Conservation (phyloP, 2,888 invertebrate genomes). For the Oscheius onirici region DNA sequence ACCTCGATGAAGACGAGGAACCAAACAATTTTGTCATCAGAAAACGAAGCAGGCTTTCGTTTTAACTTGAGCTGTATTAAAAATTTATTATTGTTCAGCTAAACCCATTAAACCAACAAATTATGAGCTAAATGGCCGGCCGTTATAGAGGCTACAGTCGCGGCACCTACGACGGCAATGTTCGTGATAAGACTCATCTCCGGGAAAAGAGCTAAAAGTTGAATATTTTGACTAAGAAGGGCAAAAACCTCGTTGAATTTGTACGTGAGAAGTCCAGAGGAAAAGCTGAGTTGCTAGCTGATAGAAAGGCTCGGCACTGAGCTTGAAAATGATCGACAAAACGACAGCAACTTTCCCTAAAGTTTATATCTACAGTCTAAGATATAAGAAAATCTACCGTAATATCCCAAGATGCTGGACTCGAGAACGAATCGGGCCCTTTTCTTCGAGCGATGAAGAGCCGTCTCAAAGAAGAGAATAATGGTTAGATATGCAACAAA, state of each 20-base stretch:
- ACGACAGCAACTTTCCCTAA: conserved; percentile 66
- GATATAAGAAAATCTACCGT: conserved; percentile 44
- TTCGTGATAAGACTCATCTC: conserved; percentile 27
- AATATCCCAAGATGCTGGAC: conserved; percentile 58
- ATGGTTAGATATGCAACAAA: conserved; percentile 37
- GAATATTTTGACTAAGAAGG: neutral
- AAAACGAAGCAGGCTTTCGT: conserved; percentile 32
- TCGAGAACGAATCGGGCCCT: conserved; percentile 29
- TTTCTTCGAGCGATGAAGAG: neutral
- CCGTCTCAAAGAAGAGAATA: conserved; percentile 33
- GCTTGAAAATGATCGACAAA: conserved; percentile 64
- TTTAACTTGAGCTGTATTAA: conserved; percentile 2
- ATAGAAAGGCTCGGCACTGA: conserved; percentile 57
- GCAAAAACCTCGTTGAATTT: conserved; percentile 56
- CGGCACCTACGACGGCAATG: conserved; percentile 28
- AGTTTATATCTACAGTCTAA: conserved; percentile 10
- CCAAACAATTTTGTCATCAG: conserved; percentile 27
- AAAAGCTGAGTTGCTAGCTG: conserved; percentile 65
- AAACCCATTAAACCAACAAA: neutral
- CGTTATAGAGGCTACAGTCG: neutral
- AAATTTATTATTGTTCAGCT: neutral
- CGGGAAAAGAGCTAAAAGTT: conserved; percentile 38
- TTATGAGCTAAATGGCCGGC: neutral
- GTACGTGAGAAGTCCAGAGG: conserved; percentile 69
- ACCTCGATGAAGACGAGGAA: conserved; percentile 34